Conservation (phyloP, 2,888 invertebrate species). For the Patella pellucida region DNA sequence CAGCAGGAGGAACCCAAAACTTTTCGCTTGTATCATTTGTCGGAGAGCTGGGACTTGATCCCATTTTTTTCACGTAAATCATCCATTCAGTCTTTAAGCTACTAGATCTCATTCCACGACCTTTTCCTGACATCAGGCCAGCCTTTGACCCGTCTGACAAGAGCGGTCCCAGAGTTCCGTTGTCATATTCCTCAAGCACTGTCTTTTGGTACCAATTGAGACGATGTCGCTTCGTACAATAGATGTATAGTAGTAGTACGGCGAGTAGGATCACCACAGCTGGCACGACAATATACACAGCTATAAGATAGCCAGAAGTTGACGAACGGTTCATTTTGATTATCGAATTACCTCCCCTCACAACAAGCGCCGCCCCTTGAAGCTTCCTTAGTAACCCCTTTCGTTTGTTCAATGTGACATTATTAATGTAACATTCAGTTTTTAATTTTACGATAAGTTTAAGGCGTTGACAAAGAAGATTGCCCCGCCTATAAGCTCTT, state of each 20-base stretch:
- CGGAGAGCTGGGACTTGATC: slow-evolving; percentile 60
- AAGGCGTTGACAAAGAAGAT: no score
- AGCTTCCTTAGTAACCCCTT: slow-evolving; percentile 3
- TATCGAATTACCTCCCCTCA: slow-evolving; percentile 5
- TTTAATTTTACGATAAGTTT: no score
- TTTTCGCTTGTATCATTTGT: slow-evolving; percentile 52
- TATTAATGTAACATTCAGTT: background rate
- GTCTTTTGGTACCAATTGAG: slow-evolving; percentile 77
- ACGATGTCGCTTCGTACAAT: slow-evolving; percentile 74
- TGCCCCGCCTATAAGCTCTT: no score
- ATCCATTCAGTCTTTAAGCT: slow-evolving; percentile 45
- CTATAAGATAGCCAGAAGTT: slow-evolving; percentile 33
- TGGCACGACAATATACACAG: slow-evolving; percentile 36
- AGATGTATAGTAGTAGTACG: slow-evolving; percentile 72
- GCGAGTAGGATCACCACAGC: slow-evolving; percentile 34
- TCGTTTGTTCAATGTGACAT: background rate
- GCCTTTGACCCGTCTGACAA: background rate
- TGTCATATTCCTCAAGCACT: slow-evolving; percentile 72
- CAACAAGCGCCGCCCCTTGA: background rate
- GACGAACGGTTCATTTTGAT: background rate
- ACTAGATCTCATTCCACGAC: slow-evolving; percentile 42
- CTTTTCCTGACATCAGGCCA: slow-evolving; percentile 23
- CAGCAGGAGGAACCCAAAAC: slow-evolving; percentile 68
- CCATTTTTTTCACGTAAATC: slow-evolving; percentile 49
- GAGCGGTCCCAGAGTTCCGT: background rate